Base-by-base conservation (phyloP, 2,888 invertebrate genomes). In the Cheilosia soror region DNA sequence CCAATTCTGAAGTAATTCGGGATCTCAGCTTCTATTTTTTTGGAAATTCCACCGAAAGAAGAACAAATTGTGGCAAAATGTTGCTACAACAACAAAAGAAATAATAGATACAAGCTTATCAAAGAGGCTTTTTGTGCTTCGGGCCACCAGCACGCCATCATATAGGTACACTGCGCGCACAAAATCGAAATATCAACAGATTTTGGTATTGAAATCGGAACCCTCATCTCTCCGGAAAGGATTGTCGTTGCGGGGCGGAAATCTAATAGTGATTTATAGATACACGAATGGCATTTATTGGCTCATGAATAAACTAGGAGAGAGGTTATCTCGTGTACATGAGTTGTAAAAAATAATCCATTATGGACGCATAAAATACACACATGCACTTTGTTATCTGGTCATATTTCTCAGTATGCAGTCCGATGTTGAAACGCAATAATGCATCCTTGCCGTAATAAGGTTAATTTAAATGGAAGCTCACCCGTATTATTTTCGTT, bases 211-310 rank as follows among this genome's bases (percentile, higher is more conserved):
- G 42, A 27, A 44, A 62, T 33, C 42, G 73, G 11, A 9, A 13
- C 29, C 33, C 37, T 60, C 47, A n/a, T 13, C 42, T 20, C 15
- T 9, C 42, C 49, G 57, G 65, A 60, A 66, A 40, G 58, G 60
- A 47, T 47, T 75, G 49, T 57, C 65, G 57, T 55, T 57, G 75
- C 65, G 66, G 51, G 57, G 25, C 15, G 31, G 44, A 37, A 57
- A 60, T 44, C 51, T 42, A 60, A 68, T 51, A 51, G 51, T 76
- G 76, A 76, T 76, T 76, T 76, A 76, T 76, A 25, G 66, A 68
- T 27, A 51, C 60, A 31, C 66, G 60, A 60, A 60, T 60, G 68
- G 66, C 20, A 66, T 66, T 76, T 76, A 76, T 76, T 60, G 68
- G 60, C 49, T 27, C 31, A 76, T 76, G 76, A 76, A 76, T 68